Base-by-base conservation (phyloP, 1,140 invertebrate species). In the Hyphantria cunea region DNA sequence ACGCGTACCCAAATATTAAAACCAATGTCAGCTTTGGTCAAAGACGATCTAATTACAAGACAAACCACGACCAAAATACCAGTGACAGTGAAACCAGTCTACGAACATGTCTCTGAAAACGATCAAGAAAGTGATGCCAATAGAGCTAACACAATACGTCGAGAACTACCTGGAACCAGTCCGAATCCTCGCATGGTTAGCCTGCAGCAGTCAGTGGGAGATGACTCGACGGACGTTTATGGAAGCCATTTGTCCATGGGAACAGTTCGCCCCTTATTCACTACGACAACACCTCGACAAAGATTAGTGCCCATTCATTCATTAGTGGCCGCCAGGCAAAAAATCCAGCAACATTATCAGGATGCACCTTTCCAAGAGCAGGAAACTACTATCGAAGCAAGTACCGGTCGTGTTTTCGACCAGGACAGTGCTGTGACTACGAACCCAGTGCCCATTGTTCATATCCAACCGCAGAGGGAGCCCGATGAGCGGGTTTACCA, bases 221-320 rank as follows among this genome's bases (percentile, higher is more conserved):
- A 94, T 65, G 94, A 95, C 70, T 92, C 93, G 9, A 92, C 92
- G 4, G 94, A 95, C 67, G 92, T 95, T 7, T 95, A 95, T 66
- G 93, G 93, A 33, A 92, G 93, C 51, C 92, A 93, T 17, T 73
- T 94, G 15, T 93, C 93, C 1, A 86, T 91, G 25, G 92, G 91
- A 42, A 93, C 94, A 33, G 91, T 93, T 10, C 79, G 94, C 42
- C 94, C 94, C 11, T 80, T 95, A 10, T 95, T 95, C 68, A 95
- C 94, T 1, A 95, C 94, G 0, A 92, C 92, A 7, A 92, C 87
- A 1, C 82, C 78, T 72, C 66, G 80, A 84, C 78, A 91, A 66
- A 61, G 92, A 91, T 33, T 92, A 67, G 64, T 90, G 34, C 85
- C 88, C 5, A 73, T 91, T 49, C 86, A 90, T 47, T 84, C 87